A percentile compares a stretch with the other conserved stretches of the same genome.
Evolutionary conservation across 2,797 vertebrate species (phyloP).

Genomic region (Sebastes melanostomus): DNA sequence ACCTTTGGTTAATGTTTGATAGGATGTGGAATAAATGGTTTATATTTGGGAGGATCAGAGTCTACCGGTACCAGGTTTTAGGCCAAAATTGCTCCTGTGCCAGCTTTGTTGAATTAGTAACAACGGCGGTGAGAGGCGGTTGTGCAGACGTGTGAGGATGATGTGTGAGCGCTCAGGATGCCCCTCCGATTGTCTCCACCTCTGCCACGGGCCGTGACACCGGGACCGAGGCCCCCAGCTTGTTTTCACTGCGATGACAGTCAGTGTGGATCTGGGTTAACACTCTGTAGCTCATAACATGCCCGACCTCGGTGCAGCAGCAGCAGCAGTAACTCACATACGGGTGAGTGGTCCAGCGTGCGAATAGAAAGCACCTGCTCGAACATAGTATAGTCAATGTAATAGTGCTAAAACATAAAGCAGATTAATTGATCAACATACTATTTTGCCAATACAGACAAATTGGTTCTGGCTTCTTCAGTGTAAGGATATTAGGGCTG

Average conservation of each 20-base stretch:
- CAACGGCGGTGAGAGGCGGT: slow-evolving; percentile 14
- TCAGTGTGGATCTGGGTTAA: slow-evolving; percentile 63
- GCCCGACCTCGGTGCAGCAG: slow-evolving; percentile 40
- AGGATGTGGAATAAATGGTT: slow-evolving; percentile 30
- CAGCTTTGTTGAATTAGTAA: slow-evolving; percentile 55
- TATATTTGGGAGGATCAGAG: slow-evolving; percentile 39
- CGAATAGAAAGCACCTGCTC: not conserved
- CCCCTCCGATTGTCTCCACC: slow-evolving; percentile 45
- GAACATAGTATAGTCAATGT: not conserved
- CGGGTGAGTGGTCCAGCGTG: slow-evolving; percentile 16
- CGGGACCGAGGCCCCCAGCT: slow-evolving; percentile 44
- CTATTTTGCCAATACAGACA: not conserved
- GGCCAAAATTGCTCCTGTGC: slow-evolving; percentile 45
- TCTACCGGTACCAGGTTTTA: slow-evolving; percentile 33
- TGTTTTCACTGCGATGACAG: slow-evolving; percentile 69
- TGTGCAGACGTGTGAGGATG: slow-evolving; percentile 40
- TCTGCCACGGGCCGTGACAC: slow-evolving; percentile 45
- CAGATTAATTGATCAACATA: not conserved
- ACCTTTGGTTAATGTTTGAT: slow-evolving; percentile 62
- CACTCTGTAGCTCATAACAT: slow-evolving; percentile 51
- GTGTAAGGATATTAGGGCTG: not conserved
- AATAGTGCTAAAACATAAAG: not conserved
- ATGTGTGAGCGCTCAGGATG: slow-evolving; percentile 39
- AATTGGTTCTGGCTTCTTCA: not conserved
- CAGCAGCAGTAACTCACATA: slow-evolving; percentile 47